These are phyloP conservation scores for Meles meles DNA, from an alignment of 2,113 vertebrate species.

Conservation along the genomic window DNA sequence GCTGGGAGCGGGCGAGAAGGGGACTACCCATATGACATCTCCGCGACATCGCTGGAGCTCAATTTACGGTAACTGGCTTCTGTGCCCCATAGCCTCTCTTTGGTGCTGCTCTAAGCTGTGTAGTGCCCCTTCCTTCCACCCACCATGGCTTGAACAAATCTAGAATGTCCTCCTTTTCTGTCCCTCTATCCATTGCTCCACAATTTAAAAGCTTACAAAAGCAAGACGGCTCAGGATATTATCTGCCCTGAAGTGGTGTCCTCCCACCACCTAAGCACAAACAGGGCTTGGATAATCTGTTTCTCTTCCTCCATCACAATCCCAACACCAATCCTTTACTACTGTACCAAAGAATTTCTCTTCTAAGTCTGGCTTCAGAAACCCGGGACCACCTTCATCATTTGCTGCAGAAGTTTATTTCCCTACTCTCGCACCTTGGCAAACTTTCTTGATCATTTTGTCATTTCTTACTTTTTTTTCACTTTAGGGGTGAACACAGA, in stretches of 20 bases:
- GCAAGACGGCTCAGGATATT: not conserved
- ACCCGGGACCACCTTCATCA: not conserved
- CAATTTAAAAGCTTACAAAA: not conserved
- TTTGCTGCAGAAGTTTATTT: not conserved
- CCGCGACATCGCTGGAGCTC: constrained; percentile 65
- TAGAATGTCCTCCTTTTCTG: not conserved
- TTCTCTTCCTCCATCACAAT: not conserved
- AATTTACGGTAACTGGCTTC: constrained; percentile 75
- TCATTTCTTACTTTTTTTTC: not conserved
- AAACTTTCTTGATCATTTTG: constrained; percentile 57
- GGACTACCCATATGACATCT: constrained; percentile 76
- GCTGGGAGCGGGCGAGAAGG: constrained; percentile 74
- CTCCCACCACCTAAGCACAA: no score
- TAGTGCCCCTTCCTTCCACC: not conserved
- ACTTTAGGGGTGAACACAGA: constrained; percentile 48
- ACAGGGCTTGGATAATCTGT: not conserved
- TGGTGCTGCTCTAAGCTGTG: not conserved
- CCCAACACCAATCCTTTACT: not conserved
- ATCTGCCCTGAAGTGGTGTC: not conserved
- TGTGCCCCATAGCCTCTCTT: not conserved
- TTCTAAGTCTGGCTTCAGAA: not conserved
- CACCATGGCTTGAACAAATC: not conserved
- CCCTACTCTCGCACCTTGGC: not conserved
- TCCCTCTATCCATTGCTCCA: not conserved
- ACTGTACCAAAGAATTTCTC: not conserved